A percentile compares a stretch with the other conserved stretches of the same genome.
Conservation (phyloP, 2,113 vertebrate species). For the Macrotis lagotis region DNA sequence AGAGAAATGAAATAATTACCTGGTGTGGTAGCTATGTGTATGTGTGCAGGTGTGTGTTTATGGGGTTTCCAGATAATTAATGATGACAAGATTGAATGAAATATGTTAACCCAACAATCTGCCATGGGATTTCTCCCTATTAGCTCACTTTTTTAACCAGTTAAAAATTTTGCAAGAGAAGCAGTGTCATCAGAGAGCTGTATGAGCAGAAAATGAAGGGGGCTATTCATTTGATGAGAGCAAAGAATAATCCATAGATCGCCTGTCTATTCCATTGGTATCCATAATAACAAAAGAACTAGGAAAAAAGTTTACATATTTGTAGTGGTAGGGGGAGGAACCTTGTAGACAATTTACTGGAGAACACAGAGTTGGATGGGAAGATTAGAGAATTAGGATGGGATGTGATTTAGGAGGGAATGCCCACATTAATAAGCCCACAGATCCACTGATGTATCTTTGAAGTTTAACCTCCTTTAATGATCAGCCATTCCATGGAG, state of each 20-base stretch:
- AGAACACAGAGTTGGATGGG: neutral
- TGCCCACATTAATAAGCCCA: neutral
- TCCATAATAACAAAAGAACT: neutral
- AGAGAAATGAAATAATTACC: neutral
- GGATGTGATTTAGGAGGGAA: neutral
- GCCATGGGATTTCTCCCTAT: neutral
- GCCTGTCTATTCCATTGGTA: neutral
- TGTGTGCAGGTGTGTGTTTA: neutral
- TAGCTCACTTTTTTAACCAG: slow-evolving; percentile 12
- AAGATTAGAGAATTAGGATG: neutral
- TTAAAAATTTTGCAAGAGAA: neutral
- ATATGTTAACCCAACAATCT: neutral
- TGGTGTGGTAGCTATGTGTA: neutral
- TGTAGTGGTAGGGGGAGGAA: too few relatives aligned
- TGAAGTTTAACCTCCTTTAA: neutral
- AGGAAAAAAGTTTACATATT: neutral
- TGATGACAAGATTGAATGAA: neutral
- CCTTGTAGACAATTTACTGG: neutral
- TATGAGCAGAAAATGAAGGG: neutral
- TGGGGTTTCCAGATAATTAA: neutral
- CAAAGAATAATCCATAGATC: neutral
- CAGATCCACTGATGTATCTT: neutral
- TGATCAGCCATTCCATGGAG: neutral
- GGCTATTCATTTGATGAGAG: neutral
- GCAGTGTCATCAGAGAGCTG: neutral